Evolutionary conservation across 2,797 vertebrate genomes (phyloP), one percentile per base, ranked within the genome.

Genomic region (Glossophaga mutica): DNA sequence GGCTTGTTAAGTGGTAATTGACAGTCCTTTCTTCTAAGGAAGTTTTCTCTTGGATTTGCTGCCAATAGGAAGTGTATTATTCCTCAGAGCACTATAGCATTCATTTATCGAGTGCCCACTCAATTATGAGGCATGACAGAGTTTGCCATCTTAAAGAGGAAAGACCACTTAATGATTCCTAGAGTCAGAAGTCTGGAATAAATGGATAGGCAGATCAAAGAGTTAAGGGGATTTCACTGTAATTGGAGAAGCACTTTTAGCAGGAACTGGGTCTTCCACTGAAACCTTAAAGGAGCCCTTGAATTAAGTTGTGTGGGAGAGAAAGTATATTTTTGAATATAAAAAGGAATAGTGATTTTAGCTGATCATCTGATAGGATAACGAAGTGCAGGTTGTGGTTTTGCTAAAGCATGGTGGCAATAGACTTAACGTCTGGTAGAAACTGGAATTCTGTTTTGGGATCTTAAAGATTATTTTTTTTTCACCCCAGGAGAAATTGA

Each of bases 101-200:
- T 97, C 96, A 97, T 97, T 97, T 97, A 96, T 93, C n/a, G 74
- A 97, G 95, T 97, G 95, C 94, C 95, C 96, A 96, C 94, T 98
- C 94, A 94, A 97, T 98, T 97, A 96, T 96, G 91, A 97, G 90
- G 96, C 94, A 95, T 70, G 91, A 86, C 97, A 93, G 94, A 94
- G 84, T 96, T 96, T 95, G 94, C 96, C 74, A 52, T 97, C 90
- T 92, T 71, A 96, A 93, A 96, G 85, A 94, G 94, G 93, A 94
- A 94, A 81, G 92, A 92, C 88, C 94, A 86, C 94, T 96, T 97
- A 96, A 96, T 94, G 94, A 95, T 94, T 94, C 90, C 76, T 90
- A 74, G 91, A 96, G 96, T 97, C 96, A 96, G 95, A 97, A 97
- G 95, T 95, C 67, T 86, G 95, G 87, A 92, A 94, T 96, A 87